A percentile compares a stretch with the other conserved stretches of the same genome.
phyloP scores from a whole-genome alignment of 2,888 invertebrate species.

The Diarsia rubi region DNA sequence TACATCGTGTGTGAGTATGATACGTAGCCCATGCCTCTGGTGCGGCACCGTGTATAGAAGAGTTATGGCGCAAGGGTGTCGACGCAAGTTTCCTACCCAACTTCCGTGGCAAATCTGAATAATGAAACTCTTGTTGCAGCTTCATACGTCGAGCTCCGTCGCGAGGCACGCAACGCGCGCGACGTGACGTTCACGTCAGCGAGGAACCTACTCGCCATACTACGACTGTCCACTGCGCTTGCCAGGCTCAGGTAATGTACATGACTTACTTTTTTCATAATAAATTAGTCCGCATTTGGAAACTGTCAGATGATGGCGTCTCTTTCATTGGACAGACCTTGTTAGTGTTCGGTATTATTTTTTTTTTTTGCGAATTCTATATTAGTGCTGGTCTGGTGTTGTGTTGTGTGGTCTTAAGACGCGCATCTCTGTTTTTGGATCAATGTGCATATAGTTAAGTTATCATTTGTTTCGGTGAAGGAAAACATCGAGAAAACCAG shows the following conservation, averaged over 20 bases:
- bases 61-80: no score
- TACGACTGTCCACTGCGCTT: slow-evolving; percentile 97
- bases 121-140: slow-evolving; percentile 77
- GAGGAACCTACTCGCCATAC: slow-evolving; percentile 97
- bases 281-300: not conserved
- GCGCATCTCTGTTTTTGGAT: no score
- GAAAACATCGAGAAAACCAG: no score
- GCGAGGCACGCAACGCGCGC: slow-evolving; percentile 96
- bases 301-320: not conserved
- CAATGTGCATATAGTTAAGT: no score
- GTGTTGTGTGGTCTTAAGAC: no score
- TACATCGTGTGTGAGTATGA: no score
- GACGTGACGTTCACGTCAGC: slow-evolving; percentile 99
- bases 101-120: not conserved
- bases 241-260: slow-evolving; percentile 92
- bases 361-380: not conserved
- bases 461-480: no score
- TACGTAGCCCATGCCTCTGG: no score
- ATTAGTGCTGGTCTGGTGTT: no score
- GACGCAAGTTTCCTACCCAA: no score
- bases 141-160: slow-evolving; percentile 95
- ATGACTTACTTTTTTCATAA: not conserved
- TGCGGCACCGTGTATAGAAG: no score
- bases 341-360: not conserved
- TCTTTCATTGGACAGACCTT: not conserved